These are phyloP conservation scores for Sakesphorus luctuosus DNA, from an alignment of 2,113 vertebrate species.

Conservation along the genomic window DNA sequence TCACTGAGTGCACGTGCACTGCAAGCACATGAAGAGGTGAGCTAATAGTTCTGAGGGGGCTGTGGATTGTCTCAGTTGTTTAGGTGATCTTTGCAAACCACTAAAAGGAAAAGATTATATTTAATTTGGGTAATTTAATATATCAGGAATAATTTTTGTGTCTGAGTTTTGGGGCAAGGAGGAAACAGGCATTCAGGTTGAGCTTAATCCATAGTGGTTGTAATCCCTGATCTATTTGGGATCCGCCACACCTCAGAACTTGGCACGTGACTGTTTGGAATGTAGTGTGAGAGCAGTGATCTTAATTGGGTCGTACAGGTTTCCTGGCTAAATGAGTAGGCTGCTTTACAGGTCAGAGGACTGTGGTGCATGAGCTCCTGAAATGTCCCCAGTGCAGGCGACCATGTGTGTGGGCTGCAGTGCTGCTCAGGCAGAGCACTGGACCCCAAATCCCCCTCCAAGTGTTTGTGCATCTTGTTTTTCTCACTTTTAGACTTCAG, in stretches of 20 bases:
- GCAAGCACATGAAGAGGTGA: accelerated
- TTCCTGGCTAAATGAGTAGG: not conserved
- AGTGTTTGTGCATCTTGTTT: not conserved
- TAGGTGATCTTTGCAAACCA: not conserved
- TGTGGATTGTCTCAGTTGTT: not conserved
- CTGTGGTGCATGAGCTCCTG: not conserved
- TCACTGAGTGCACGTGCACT: not conserved
- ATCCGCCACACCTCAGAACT: accelerated
- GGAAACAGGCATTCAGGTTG: not conserved
- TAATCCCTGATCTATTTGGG: not conserved
- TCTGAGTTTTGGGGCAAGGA: not conserved
- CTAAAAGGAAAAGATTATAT: not conserved
- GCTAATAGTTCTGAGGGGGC: not conserved
- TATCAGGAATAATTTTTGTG: not conserved
- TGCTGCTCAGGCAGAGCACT: not conserved
- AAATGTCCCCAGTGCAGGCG: not conserved
- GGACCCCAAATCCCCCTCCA: accelerated
- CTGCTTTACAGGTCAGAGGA: not conserved
- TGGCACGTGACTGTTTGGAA: accelerated
- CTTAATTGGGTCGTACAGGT: not conserved
- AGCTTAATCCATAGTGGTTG: not conserved
- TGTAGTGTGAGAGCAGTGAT: not conserved
- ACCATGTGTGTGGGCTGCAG: not conserved
- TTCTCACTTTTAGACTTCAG: not conserved
- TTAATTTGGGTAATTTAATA: not conserved